Conservation (phyloP, 2,888 invertebrate species). For the Sisyra terminalis region DNA sequence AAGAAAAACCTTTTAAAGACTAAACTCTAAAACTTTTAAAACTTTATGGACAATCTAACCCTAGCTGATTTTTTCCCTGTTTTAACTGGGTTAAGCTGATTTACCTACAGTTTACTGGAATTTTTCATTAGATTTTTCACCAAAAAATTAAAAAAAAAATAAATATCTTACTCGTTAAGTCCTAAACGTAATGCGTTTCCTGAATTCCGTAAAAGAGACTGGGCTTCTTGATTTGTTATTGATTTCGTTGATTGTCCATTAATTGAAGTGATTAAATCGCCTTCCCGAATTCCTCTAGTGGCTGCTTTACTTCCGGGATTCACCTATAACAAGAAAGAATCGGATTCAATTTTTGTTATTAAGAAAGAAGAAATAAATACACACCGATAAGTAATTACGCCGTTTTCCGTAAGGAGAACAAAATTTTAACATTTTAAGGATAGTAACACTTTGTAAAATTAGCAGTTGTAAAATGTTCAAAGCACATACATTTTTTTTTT, state of each 20-base stretch:
- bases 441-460: background rate
- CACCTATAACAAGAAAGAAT: slow-evolving; percentile 41
- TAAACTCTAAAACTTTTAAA: no score
- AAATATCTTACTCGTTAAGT: slow-evolving; percentile 49
- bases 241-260: slow-evolving; percentile 52
- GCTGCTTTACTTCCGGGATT: slow-evolving; percentile 79
- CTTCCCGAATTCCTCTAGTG: slow-evolving; percentile 59
- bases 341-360: background rate
- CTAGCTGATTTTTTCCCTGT: background rate
- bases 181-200: slow-evolving; percentile 50
- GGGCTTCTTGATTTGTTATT: slow-evolving; percentile 54
- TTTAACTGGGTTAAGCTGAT: slow-evolving; percentile 19
- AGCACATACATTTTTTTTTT: no score
- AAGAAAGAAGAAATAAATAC: background rate
- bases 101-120: background rate
- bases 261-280: slow-evolving; percentile 65
- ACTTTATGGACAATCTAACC: slow-evolving; percentile 9
- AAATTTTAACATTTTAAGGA: slow-evolving; percentile 28
- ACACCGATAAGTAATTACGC: slow-evolving; percentile 12
- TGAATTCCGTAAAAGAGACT: slow-evolving; percentile 53
- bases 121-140: no score
- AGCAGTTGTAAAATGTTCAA: no score
- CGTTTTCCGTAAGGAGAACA: slow-evolving; percentile 24
- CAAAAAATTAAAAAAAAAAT: slow-evolving; percentile 14
- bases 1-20: no score